Conservation (phyloP, 2,797 vertebrate genomes). For the Ceryle rudis region DNA sequence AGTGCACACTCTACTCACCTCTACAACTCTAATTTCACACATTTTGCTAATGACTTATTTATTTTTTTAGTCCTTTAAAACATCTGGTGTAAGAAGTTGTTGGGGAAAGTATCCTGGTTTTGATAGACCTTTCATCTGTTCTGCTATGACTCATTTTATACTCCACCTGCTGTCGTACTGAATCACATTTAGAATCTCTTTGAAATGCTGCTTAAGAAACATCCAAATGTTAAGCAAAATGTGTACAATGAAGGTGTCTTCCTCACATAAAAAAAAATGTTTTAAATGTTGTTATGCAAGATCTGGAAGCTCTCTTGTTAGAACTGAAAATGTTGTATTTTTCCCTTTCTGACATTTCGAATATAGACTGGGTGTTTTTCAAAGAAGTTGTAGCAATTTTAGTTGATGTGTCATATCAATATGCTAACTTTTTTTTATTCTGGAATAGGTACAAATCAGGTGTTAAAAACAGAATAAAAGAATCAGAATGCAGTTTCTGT, state of each 20-base stretch:
- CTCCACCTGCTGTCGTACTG: slow-evolving; percentile 14
- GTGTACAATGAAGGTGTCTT: not conserved
- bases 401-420: not conserved
- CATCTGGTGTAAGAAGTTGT: slow-evolving; percentile 12
- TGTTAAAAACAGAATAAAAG: not conserved
- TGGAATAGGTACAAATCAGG: not conserved
- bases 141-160: slow-evolving; percentile 26
- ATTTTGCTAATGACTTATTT: not conserved
- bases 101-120: slow-evolving; percentile 20
- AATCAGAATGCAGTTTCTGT: not conserved
- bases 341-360: not conserved
- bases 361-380: not conserved
- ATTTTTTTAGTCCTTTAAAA: not conserved
- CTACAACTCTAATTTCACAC: not conserved
- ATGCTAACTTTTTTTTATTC: not conserved
- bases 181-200: slow-evolving; percentile 24
- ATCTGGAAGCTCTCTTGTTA: not conserved
- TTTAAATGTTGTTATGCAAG: not conserved
- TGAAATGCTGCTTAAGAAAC: not conserved
- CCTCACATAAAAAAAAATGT: not conserved
- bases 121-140: slow-evolving; percentile 35
- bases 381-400: not conserved
- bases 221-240: not conserved
- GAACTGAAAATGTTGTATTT: not conserved
- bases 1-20: not conserved